phyloP scores from a whole-genome alignment of 2,113 vertebrate genomes.

The Scomber scombrus region DNA sequence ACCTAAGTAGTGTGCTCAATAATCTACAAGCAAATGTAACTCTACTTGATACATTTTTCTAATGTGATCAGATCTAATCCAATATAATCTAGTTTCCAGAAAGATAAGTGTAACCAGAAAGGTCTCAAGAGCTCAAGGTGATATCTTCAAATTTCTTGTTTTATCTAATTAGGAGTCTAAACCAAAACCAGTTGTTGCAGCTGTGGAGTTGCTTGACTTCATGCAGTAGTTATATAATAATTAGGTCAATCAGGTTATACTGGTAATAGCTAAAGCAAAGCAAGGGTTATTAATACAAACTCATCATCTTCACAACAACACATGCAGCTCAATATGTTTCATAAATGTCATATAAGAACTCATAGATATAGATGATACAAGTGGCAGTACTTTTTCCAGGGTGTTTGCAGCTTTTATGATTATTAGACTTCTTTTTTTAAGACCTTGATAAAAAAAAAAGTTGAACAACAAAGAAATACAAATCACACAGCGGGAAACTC shows the following conservation, averaged over 20 bases:
- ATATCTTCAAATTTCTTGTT: too few species aligned
- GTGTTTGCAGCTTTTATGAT: too few species aligned
- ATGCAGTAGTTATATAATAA: not conserved
- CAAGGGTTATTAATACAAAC: not conserved
- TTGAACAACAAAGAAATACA: not conserved
- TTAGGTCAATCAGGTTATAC: not conserved
- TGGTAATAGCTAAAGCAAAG: not conserved
- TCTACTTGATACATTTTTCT: too few species aligned
- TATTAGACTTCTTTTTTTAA: too few species aligned
- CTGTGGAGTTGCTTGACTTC: slow-evolving; percentile 4
- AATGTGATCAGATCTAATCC: too few species aligned
- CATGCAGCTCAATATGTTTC: not conserved
- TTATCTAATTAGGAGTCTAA: too few species aligned
- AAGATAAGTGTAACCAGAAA: too few species aligned
- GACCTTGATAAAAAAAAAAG: too few species aligned
- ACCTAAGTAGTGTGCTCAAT: too few species aligned
- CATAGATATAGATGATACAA: not conserved
- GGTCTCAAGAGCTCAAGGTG: too few species aligned
- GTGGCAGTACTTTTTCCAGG: not conserved
- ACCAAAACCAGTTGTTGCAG: slow-evolving; percentile 3
- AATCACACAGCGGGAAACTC: not conserved
- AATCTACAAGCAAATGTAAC: too few species aligned
- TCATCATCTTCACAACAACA: not conserved
- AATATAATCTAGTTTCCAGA: too few species aligned
- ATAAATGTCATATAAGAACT: not conserved